A percentile compares a stretch with the other conserved stretches of the same genome.
These are phyloP conservation scores for Antedon mediterranea DNA, from an alignment of 53 echinoderm and acorn worm species.

Conservation along the genomic window DNA sequence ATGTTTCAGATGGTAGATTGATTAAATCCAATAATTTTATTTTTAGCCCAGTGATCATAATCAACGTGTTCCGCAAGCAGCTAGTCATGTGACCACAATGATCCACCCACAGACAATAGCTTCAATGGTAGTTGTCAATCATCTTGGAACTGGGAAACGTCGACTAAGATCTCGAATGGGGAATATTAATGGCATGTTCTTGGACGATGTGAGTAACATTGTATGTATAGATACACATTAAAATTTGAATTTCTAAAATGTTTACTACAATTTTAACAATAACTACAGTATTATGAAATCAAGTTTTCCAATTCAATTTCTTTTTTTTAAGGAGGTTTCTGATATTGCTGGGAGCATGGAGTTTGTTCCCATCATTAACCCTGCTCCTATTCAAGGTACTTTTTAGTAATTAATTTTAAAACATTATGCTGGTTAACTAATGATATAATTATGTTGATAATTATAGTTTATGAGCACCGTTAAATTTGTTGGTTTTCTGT, in stretches of 20 bases:
- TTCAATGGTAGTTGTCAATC: conserved; percentile 61
- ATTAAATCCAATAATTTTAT: too few species aligned
- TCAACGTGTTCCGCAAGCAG: conserved; percentile 61
- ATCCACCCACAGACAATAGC: conserved; percentile 57
- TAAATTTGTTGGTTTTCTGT: background rate
- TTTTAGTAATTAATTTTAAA: background rate
- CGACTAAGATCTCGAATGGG: conserved; percentile 56
- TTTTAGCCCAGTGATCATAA: conserved; percentile 29
- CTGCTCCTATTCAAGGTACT: conserved; percentile 55
- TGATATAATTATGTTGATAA: too few species aligned
- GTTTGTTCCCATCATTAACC: conserved; percentile 68
- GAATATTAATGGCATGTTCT: background rate
- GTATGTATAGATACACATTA: too few species aligned
- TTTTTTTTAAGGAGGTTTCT: conserved; percentile 27
- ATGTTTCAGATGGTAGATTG: too few species aligned
- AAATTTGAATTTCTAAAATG: too few species aligned
- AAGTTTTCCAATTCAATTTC: too few species aligned
- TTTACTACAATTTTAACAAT: too few species aligned
- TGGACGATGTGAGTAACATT: conserved; percentile 28
- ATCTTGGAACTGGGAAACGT: conserved; percentile 47
- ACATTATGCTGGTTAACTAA: too few species aligned
- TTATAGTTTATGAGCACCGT: too few species aligned
- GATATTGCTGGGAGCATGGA: conserved; percentile 43
- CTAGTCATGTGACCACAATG: conserved; percentile 54
- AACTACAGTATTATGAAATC: too few species aligned